phyloP scores from a whole-genome alignment of 2,888 invertebrate genomes.

The Sinelater perroti region DNA sequence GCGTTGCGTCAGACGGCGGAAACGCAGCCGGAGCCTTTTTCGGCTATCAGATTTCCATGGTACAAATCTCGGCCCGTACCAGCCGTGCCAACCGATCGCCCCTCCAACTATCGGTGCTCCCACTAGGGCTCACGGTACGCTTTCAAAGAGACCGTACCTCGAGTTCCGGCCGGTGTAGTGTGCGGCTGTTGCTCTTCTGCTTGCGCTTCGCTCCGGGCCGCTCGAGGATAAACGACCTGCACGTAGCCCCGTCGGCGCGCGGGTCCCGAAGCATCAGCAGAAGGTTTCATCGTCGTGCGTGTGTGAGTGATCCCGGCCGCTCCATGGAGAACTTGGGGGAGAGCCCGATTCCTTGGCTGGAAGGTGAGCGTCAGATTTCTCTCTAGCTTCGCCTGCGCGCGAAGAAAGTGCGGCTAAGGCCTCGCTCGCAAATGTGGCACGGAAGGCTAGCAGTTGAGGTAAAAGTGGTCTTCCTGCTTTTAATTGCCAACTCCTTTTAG shows the following conservation, averaged over 20 bases:
- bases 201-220: neutral
- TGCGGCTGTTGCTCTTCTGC: neutral
- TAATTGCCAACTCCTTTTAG: too few species aligned
- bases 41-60: constrained; percentile 8
- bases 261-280: neutral
- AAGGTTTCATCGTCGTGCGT: neutral
- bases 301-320: neutral
- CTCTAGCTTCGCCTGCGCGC: too few species aligned
- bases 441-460: too few species aligned
- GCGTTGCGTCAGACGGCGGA: constrained; percentile 9
- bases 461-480: too few species aligned
- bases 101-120: constrained; percentile 24
- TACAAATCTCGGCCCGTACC: constrained; percentile 38
- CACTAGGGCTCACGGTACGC: constrained; percentile 22
- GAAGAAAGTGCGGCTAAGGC: too few species aligned
- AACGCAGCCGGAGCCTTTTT: neutral
- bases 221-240: constrained; percentile 2
- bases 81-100: constrained; percentile 44
- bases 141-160: constrained; percentile 20
- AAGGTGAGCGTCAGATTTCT: constrained; percentile 33
- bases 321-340: constrained; percentile 29
- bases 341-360: constrained; percentile 38
- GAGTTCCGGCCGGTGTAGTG: neutral
- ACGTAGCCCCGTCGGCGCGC: neutral
- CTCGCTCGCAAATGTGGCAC: too few species aligned